Evolutionary conservation across 2,113 vertebrate species (phyloP), one percentile per base, ranked within the genome.

Genomic region (Ammodytes dubius): DNA sequence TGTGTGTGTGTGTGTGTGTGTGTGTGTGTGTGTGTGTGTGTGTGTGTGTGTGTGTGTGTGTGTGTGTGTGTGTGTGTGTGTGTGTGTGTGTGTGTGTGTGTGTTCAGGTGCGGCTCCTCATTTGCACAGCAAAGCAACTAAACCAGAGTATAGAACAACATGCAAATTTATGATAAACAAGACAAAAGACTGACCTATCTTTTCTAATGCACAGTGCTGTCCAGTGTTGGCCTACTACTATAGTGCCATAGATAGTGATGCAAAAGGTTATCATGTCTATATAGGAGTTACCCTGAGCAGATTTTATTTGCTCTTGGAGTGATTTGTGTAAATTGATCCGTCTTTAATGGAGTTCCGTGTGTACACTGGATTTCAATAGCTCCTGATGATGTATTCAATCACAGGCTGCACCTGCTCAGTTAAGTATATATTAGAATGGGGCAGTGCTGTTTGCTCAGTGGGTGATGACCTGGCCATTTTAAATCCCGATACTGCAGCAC

Each of bases 51-150:
- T 57, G 39, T 71, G 54, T 59, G 56, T 73, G 46, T 65, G 6
- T 83, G 52, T 0, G 0, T 1, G 5, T 27, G 27, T 27, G 27
- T 27, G 27, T 27, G 43, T 57, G 39, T 71, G 54, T 59, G 56
- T 73, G 46, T 65, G 6, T 83, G 52, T 0, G 0, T 1, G 5
- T 27, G 27, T 27, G 27, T 27, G 27, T 27, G 6, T 83, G 52
- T 0, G 0, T 1, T 4, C 50, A 67, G 85, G 73, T 65, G 76
- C 57, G 74, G 45, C 65, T 59, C 59, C 70, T 81, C 57, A 84
- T 93, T 92, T 90, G 87, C 84, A 86, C 42, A 59, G 17, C 39
- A 47, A 86, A 78, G 6, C 69, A 85, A 19, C 52, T 63, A 68
- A 73, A 70, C 54, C 87, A 83, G 40, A 70, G 9, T 13, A 4